Evolutionary conservation across 1,140 invertebrate species (phyloP), one percentile per base, ranked within the genome.

Genomic region (Platorchestia sp.): DNA sequence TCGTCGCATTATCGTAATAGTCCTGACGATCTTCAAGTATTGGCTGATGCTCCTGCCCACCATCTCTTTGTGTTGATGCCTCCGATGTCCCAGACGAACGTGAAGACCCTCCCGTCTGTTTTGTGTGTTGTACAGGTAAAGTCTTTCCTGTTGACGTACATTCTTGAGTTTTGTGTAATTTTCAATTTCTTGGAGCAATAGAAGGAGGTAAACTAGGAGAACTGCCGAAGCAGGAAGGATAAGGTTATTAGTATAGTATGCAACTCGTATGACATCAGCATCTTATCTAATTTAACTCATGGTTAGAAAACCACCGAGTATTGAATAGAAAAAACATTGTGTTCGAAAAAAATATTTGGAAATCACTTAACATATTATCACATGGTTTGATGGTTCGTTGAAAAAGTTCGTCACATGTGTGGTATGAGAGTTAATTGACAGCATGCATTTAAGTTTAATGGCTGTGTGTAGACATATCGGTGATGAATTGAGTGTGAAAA

Each of bases 31-130:
- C 97, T 99, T 22, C 99, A 99, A 97, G 98, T 99, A 98, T 98
- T 99, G 97, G 99, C 99, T 36, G 99, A 99, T 98, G 99, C 99
- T 36, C 99, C 99, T 0, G 99, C 99, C 1, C 99, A 99, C 97
- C 99, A 99, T 97, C 97, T 99, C 43, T 99, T 99, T 97, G 99
- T 99, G 97, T 97, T 99, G 19, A 97, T 99, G 93, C 99, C 99
- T 0, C 99, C 99, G 0, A 98, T 98, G 0, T 97, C 98, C 96
- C 97, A 98, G 14, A 97, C 97, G 96, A 98, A 98, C 96, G 40
- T 95, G 45, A 95, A 87, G 47, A 97, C 97, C 86, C 97, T 99
- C 95, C 99, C 99, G 0, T 99, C 99, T 97, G 98, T 99, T 95
- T 97, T 99, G 10, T 99, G 98, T 96, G 98, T 99, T 5, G 97